These are phyloP conservation scores for Halesus radiatus DNA, from an alignment of 1,140 invertebrate genomes.

Conservation along the genomic window DNA sequence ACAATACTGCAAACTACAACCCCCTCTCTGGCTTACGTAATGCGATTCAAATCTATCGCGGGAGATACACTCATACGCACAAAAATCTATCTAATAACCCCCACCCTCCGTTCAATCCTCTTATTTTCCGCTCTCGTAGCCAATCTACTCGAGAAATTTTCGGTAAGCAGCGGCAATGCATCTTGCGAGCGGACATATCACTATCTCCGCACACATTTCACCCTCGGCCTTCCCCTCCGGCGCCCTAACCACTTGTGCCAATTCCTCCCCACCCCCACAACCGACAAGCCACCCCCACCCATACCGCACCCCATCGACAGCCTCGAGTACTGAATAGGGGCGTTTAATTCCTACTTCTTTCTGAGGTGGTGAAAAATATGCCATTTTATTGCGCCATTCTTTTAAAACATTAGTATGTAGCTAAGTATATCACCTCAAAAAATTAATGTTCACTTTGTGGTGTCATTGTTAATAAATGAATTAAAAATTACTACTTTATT, in stretches of 20 bases:
- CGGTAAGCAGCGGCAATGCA: constrained; percentile 56
- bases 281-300: background rate
- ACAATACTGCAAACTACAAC: background rate
- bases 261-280: constrained; percentile 44
- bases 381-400: too few relatives aligned
- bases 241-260: constrained; percentile 54
- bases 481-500: too few relatives aligned
- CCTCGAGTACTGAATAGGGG: background rate
- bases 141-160: constrained; percentile 57
- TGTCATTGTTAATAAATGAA: too few relatives aligned
- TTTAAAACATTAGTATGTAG: too few relatives aligned
- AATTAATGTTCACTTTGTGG: too few relatives aligned
- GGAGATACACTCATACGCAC: constrained; percentile 30
- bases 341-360: constrained; percentile 15
- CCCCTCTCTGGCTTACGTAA: background rate
- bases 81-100: constrained; percentile 16
- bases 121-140: constrained; percentile 57
- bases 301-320: background rate
- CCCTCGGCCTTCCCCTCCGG: constrained; percentile 39
- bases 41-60: constrained; percentile 20
- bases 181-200: constrained; percentile 57
- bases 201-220: constrained; percentile 58
- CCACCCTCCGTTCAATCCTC: constrained; percentile 51
- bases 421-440: too few relatives aligned
- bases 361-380: background rate